A percentile compares a stretch with the other conserved stretches of the same genome.
These are phyloP conservation scores for Cremastobaeus sp. DNA, from an alignment of 2,888 invertebrate genomes.

Conservation along the genomic window DNA sequence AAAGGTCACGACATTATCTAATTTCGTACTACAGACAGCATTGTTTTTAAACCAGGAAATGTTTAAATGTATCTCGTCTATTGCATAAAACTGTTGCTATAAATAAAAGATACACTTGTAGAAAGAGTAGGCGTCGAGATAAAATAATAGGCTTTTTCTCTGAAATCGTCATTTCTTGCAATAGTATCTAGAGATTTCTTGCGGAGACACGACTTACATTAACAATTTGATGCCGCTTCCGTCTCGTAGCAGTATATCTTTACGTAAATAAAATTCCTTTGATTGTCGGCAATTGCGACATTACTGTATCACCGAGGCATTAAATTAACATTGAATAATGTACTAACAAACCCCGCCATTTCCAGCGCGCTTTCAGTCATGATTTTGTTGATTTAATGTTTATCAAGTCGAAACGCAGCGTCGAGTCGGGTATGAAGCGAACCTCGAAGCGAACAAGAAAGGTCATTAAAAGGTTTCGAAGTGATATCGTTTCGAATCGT, in stretches of 20 bases:
- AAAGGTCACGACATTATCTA: no score
- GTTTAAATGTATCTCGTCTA: background rate
- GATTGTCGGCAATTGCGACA: conserved; percentile 20
- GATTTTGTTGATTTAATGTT: conserved; percentile 6
- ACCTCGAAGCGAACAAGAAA: background rate
- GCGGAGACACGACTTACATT: conserved; percentile 65
- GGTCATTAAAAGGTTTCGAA: conserved; percentile 9
- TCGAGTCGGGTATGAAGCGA: no score
- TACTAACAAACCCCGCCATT: conserved; percentile 12
- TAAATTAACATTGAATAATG: conserved; percentile 45
- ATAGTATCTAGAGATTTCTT: conserved; percentile 32
- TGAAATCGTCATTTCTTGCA: conserved; percentile 16
- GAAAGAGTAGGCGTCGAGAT: conserved; percentile 63
- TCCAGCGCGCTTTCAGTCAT: conserved; percentile 20
- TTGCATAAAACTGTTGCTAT: conserved; percentile 26
- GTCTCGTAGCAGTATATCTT: conserved; percentile 43
- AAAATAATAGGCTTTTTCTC: conserved; percentile 56
- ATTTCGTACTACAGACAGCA: no score
- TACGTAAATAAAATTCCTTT: conserved; percentile 24
- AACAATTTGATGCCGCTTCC: conserved; percentile 64
- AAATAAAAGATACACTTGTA: conserved; percentile 48
- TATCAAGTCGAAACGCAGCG: background rate
- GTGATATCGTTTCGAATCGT: background rate
- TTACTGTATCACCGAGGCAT: conserved; percentile 11
- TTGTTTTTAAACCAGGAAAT: no score